A percentile compares a stretch with the other conserved stretches of the same genome.
Evolutionary conservation across 2,113 vertebrate genomes (phyloP).

Genomic region (Scopus umbretta): DNA sequence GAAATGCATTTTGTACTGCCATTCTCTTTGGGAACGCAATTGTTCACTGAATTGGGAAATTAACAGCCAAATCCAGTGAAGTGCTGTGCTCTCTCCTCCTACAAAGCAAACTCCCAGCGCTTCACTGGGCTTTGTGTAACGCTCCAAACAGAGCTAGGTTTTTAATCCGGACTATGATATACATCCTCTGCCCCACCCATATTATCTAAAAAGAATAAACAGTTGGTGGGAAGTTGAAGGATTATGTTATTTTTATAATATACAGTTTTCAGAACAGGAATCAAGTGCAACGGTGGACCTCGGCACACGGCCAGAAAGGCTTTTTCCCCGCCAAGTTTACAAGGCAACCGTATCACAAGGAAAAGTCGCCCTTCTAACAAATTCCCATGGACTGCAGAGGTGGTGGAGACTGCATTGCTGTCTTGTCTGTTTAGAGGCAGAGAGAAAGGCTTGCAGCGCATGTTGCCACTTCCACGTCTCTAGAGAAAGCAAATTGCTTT

Average conservation of each 20-base stretch:
- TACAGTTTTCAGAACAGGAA: fast-evolving
- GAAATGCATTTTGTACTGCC: background rate
- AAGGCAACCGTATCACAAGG: fast-evolving
- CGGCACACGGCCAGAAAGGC: background rate
- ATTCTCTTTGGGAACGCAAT: fast-evolving
- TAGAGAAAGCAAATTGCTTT: background rate
- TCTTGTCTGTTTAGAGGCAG: background rate
- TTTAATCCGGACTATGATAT: fast-evolving
- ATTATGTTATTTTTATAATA: background rate
- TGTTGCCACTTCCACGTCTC: background rate
- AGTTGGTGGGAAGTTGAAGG: fast-evolving
- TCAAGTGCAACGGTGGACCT: background rate
- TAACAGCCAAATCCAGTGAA: fast-evolving
- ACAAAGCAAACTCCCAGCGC: background rate
- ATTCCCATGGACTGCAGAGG: background rate
- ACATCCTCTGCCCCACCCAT: fast-evolving
- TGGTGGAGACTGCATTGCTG: fast-evolving
- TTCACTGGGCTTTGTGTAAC: background rate
- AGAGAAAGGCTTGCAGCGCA: fast-evolving
- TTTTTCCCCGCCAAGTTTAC: background rate
- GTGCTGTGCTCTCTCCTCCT: background rate
- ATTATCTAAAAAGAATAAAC: background rate
- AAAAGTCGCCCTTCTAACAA: background rate
- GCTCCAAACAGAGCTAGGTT: background rate
- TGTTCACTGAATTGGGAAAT: background rate